Base-by-base conservation (phyloP, 2,113 vertebrate species). In the Eurypyga helias region DNA sequence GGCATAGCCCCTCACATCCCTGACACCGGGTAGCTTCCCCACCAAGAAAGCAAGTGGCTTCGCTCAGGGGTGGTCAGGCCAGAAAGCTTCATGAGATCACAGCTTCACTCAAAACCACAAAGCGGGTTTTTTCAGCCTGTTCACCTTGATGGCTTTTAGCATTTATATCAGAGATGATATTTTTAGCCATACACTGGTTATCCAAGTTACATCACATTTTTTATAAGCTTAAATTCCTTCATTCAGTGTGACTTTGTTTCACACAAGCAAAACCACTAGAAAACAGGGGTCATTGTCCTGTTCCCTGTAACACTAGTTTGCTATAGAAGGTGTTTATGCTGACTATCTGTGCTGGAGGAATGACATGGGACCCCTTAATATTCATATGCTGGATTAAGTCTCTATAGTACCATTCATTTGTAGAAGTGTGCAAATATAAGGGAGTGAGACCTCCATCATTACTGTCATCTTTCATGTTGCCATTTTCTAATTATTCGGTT, bases 61-160 rank as follows among this genome's bases (percentile, higher is more conserved):
- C 0, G 0, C 25, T 34, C 19, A 13, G 28, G 8, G 11, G 25
- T 15, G 14, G 28, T 14, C 2, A 2, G 25, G 43, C 10, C 49
- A 65, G 70, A 72, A 57, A 80, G 34, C 11, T 48, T 66, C 54
- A 31, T 12, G 38, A 79, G n/a, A 41, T n/a, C 57, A 76, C 26
- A 69, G 1, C 51, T 61, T 64, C 67, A 36, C 18, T 45, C 41
- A 34, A 67, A 72, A 60, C 26, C 18, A 72, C 45, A 51, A 65
- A 21, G 25, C 34, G 20, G 2, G 2, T 14, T 26, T 65, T 69
- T 70, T 28, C 76, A 82, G 20, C 14, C 60, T 67, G 6, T n/a
- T 71, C 43, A 92, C 23, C 51, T 54, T 62, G 28, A 38, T 2
- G 3, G 26, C 5, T 57, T 76, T 57, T 18, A 70, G 23, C 17